These are phyloP conservation scores for Lithophane leautieri DNA, from an alignment of 2,888 invertebrate genomes.

Conservation along the genomic window DNA sequence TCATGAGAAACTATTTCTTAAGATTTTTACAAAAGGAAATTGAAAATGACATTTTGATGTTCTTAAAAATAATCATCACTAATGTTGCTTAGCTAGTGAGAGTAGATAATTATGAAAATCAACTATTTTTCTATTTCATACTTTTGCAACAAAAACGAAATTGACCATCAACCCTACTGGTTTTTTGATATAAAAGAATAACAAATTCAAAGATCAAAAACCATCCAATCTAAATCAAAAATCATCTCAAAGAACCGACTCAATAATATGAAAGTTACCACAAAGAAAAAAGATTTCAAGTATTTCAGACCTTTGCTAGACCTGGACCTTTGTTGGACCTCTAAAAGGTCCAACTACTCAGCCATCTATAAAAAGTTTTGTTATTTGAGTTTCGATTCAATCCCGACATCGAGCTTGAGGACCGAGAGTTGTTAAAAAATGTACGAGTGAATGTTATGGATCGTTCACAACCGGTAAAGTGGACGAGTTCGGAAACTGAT, in stretches of 20 bases:
- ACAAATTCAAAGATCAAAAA: slow-evolving; percentile 27
- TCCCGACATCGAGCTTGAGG: slow-evolving; percentile 25
- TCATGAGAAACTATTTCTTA: too few species aligned
- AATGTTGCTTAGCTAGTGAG: too few species aligned
- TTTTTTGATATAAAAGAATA: slow-evolving; percentile 21
- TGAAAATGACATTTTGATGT: too few species aligned
- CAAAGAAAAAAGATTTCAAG: slow-evolving; percentile 59
- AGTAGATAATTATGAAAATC: too few species aligned
- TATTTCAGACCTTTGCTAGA: slow-evolving; percentile 37
- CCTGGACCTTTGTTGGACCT: slow-evolving; percentile 45
- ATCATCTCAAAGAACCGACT: slow-evolving; percentile 20
- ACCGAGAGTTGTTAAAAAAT: slow-evolving; percentile 43
- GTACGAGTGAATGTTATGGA: slow-evolving; percentile 32
- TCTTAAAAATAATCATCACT: too few species aligned
- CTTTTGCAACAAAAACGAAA: slow-evolving; percentile 15
- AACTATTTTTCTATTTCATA: slow-evolving; percentile 1
- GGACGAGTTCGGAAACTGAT: background rate
- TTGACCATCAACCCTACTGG: background rate
- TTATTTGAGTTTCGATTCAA: slow-evolving; percentile 54
- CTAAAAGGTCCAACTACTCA: slow-evolving; percentile 36
- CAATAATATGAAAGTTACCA: slow-evolving; percentile 55
- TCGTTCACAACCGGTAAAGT: background rate
- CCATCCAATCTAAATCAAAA: slow-evolving; percentile 35
- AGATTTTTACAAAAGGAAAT: too few species aligned
- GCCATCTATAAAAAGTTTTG: slow-evolving; percentile 53